Conservation (phyloP, 2,113 vertebrate genomes). For the human (Homo sapiens) region GRCh38 chr12:5469501-5470000, state of each 20-base stretch:
- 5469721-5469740: background rate
- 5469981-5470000: too few species aligned
- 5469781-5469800: background rate
- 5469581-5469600: background rate
- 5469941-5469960: too few species aligned
- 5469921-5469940: too few species aligned
- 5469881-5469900: background rate
- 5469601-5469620: background rate
- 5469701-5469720: background rate
- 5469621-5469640: background rate
- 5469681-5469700: background rate
- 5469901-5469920: too few species aligned
- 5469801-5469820: background rate
- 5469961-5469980: too few species aligned
- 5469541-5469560: accelerated
- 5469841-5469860: background rate
- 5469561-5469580: background rate
- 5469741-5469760: background rate
- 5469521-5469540: background rate
- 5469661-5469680: background rate
- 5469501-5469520: accelerated
- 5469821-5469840: background rate
- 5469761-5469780: background rate
- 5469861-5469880: background rate
- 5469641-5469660: background rate